Percentiles rank a stretch among this genome's conserved stretches.
phyloP scores from a whole-genome alignment of 2,888 invertebrate genomes.

The Dysmachus trigonus region DNA sequence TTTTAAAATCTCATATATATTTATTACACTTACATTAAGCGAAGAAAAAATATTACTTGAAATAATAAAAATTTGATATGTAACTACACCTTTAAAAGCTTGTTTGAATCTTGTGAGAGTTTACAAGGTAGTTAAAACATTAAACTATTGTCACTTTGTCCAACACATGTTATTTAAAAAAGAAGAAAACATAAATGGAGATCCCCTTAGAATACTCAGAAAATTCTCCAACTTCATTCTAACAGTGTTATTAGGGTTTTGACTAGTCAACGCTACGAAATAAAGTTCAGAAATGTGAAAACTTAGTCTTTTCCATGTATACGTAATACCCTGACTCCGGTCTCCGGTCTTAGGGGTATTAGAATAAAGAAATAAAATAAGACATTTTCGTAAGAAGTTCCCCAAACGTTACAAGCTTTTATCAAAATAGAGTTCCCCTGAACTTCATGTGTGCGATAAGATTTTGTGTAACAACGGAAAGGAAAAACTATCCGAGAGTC shows the following conservation, averaged over 20 bases:
- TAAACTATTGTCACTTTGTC: too few relatives aligned
- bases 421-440: not conserved
- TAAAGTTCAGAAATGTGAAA: not conserved
- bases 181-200: too few relatives aligned
- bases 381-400: not conserved
- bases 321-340: not conserved
- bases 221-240: not conserved
- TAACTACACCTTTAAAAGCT: too few relatives aligned
- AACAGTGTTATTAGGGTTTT: not conserved
- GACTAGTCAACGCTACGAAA: not conserved
- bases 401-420: not conserved
- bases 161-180: too few relatives aligned
- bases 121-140: too few relatives aligned
- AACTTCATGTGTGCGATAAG: not conserved
- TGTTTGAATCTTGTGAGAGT: too few relatives aligned
- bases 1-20: too few relatives aligned
- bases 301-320: not conserved
- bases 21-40: too few relatives aligned
- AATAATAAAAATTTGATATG: too few relatives aligned
- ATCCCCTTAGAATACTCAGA: not conserved
- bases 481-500: slow-evolving; percentile 8
- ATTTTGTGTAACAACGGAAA: not conserved
- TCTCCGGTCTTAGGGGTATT: not conserved
- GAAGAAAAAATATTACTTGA: too few relatives aligned
- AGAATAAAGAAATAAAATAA: not conserved